Evolutionary conservation across 92 coral and sea anemone species (phyloP), one percentile per base, ranked within the genome.

Genomic region (Chrysogorgia sp.): DNA sequence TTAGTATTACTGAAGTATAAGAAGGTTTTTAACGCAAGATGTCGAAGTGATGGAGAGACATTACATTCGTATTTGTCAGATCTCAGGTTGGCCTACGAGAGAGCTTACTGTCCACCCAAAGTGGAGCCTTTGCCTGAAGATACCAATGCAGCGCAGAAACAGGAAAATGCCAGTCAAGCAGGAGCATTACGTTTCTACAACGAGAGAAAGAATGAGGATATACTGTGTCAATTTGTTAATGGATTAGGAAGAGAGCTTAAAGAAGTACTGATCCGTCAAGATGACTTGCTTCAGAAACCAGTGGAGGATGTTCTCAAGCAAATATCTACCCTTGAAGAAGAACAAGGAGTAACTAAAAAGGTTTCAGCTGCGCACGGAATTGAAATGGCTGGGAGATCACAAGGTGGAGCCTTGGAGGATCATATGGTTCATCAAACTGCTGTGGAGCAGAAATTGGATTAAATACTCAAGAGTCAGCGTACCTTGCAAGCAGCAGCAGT

Each of bases 1-100:
- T 63, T 85, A 62, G 86, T 86, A 19, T 77, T 86, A 75, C 56
- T 81, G 24, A 86, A 81, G 61, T 86, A 86, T 65, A 85, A 80
- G 85, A 84, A 71, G 28, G 80, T 22, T 1, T 79, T 74, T 33
- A 61, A 74, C 31, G 48, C 53, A 9, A 61, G 86, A 32, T 20
- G 22, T 62, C 45, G 65, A 12, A 41, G 45, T 20, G 86, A 86
- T 58, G 89, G 85, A 41, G 88, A 84, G 67, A 68, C 84, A 21
- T 52, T 85, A 15, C 89, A 80, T 61, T 81, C 86, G 83, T 75
- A 81, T 67, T 69, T 81, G 80, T 77, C 86, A 1, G 84, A 71
- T 26, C 75, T 81, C 28, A 75, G 71, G 26, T 43, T 82, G 35
- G 61, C 86, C 49, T 81, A 86, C 60, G 70, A 62, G 58, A 86